Conservation (phyloP, 2,888 invertebrate species). For the Andrena fulva region DNA sequence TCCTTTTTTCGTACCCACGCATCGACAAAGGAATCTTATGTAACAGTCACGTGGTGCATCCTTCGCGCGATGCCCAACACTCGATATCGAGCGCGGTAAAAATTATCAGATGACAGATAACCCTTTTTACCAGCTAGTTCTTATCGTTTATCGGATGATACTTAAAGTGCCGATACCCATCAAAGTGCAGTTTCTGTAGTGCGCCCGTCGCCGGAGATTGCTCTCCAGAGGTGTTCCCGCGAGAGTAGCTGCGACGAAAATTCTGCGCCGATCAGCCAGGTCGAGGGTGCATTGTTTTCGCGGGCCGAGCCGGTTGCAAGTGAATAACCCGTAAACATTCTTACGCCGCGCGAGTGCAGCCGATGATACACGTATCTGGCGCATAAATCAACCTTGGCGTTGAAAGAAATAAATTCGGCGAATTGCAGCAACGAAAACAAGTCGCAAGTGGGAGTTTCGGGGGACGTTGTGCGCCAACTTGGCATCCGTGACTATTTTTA, state of each 20-base stretch:
- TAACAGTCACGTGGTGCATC: constrained; percentile 18
- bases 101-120: constrained; percentile 57
- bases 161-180: constrained; percentile 48
- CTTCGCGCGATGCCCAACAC: not conserved
- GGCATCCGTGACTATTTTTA: constrained; percentile 24
- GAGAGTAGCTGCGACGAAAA: not conserved
- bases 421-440: constrained; percentile 53
- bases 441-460: constrained; percentile 5
- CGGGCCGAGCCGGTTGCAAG: constrained; percentile 14
- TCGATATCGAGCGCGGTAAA: constrained; percentile 38
- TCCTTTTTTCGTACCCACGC: not conserved
- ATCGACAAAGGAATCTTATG: constrained; percentile 17
- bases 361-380: constrained; percentile 60
- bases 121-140: constrained; percentile 51
- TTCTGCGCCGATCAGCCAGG: constrained; percentile 39
- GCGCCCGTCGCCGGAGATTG: constrained; percentile 9
- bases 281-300: constrained; percentile 43
- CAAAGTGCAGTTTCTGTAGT: constrained; percentile 50
- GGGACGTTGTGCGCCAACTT: constrained; percentile 11
- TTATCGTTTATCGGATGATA: constrained; percentile 60
- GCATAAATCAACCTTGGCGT: constrained; percentile 54
- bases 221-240: not conserved
- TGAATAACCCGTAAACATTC: constrained; percentile 41
- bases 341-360: constrained; percentile 31
- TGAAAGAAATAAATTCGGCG: constrained; percentile 46